Evolutionary conservation across 2,113 vertebrate genomes (phyloP), one percentile per base, ranked within the genome.

Genomic region (Tychaedon coryphoeus): DNA sequence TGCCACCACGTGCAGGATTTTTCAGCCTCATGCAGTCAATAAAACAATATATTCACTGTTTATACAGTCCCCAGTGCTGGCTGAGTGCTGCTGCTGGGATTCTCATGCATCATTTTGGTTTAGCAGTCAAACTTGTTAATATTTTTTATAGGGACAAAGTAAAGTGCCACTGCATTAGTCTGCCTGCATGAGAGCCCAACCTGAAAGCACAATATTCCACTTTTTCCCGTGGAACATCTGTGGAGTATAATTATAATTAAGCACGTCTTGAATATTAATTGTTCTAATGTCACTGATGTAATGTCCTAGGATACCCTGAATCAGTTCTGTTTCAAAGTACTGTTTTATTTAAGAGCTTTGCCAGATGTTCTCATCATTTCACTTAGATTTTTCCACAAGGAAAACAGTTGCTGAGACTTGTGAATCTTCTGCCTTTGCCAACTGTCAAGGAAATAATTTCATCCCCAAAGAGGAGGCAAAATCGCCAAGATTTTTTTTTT

Each of bases 291-390:
- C 82, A 96, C 96, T 95, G 94, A 95, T 91, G 90, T 67, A 95
- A 93, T 53, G n/a, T 95, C 86, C 88, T 96, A 96, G 74, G 90
- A 96, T 71, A 96, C 93, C 92, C 38, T 83, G 81, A 95, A 79
- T 96, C 87, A 92, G 91, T 96, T 94, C 88, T 92, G 66, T 94
- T 96, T 91, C 90, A 96, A 87, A 96, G 90, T 88, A 40, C 75
- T 94, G 86, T 69, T 97, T 95, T 96, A 95, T 96, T 97, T 97
- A 96, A 97, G 90, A 97, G 75, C 47, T 93, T 43, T 95, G 61
- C 85, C 95, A 98, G 97, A 97, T 98, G 96, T 97, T 97, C 93
- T 72, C 72, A 95, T 96, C 71, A 96, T 97, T 97, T 96, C 60
- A 72, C 95, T 97, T 89, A 60, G 43, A 94, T 85, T 90, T 97